These are phyloP conservation scores for Coendou prehensilis DNA, from an alignment of 2,797 vertebrate genomes.

Conservation along the genomic window DNA sequence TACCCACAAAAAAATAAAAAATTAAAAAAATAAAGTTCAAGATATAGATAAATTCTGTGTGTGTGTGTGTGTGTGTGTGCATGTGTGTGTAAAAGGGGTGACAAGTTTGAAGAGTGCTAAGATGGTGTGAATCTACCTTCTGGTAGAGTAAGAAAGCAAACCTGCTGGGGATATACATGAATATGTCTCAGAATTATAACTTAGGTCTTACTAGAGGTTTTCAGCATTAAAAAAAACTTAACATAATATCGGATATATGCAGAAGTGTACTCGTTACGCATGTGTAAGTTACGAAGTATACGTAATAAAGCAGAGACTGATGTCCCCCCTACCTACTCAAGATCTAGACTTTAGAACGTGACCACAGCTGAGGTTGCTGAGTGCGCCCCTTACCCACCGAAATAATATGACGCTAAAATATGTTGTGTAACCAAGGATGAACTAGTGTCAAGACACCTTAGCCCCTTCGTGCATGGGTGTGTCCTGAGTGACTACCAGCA, in stretches of 20 bases:
- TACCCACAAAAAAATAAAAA: too few relatives aligned
- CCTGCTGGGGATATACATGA: neutral
- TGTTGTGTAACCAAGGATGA: neutral
- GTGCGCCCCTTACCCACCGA: neutral
- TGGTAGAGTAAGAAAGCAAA: neutral
- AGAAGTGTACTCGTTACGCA: neutral
- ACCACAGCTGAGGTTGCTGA: neutral
- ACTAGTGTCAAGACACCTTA: neutral
- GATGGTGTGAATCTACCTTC: neutral
- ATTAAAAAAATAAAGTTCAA: neutral
- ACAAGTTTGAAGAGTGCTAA: neutral
- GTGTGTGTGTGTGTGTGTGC: neutral
- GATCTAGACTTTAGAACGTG: conserved; percentile 1
- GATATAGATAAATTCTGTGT: neutral
- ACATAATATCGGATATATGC: neutral
- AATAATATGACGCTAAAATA: neutral
- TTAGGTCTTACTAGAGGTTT: conserved; percentile 10
- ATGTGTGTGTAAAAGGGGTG: too few relatives aligned
- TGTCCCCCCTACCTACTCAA: neutral
- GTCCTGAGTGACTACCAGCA: neutral
- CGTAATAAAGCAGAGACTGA: neutral
- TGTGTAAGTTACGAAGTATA: neutral
- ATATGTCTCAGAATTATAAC: neutral
- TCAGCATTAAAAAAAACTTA: conserved; percentile 32
- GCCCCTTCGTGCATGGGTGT: neutral